phyloP scores from a whole-genome alignment of 2,113 vertebrate genomes.

The Holacanthus passer region DNA sequence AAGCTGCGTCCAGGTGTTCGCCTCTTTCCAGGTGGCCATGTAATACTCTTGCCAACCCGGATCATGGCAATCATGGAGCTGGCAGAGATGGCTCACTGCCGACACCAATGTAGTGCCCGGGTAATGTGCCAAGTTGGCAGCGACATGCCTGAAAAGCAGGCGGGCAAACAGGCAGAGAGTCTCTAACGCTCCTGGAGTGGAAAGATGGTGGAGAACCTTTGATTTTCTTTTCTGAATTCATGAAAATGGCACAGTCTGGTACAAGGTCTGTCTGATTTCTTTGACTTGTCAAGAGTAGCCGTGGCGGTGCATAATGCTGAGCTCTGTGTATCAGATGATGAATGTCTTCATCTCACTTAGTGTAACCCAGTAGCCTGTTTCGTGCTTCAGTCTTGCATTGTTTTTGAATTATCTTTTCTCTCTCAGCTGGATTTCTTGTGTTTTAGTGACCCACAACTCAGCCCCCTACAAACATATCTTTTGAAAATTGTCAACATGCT shows the following conservation, averaged over 20 bases:
- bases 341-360: conserved; percentile 11
- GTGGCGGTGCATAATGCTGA: conserved; percentile 2
- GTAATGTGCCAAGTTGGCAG: conserved; percentile 75
- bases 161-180: conserved; percentile 49
- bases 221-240: conserved; percentile 44
- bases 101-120: conserved; percentile 53
- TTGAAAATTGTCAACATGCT: conserved; percentile 30
- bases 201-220: conserved; percentile 51
- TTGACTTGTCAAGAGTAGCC: conserved; percentile 1
- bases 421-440: conserved; percentile 20
- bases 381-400: background rate
- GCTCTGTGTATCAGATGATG: conserved; percentile 27
- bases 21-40: conserved; percentile 79
- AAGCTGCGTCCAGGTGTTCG: conserved; percentile 79
- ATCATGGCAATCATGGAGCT: conserved; percentile 78
- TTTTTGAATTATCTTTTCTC: background rate
- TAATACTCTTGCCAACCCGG: conserved; percentile 78
- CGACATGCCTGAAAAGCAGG: conserved; percentile 47
- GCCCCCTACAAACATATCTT: conserved; percentile 22
- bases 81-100: conserved; percentile 68
- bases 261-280: conserved; percentile 32
- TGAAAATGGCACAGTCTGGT: conserved; percentile 47
- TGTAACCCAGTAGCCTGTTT: background rate
- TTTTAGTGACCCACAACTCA: conserved; percentile 21
- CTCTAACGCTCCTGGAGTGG: conserved; percentile 41